Evolutionary conservation across 2,888 invertebrate genomes (phyloP), one percentile per base, ranked within the genome.

Genomic region (Platycheirus rosarum): DNA sequence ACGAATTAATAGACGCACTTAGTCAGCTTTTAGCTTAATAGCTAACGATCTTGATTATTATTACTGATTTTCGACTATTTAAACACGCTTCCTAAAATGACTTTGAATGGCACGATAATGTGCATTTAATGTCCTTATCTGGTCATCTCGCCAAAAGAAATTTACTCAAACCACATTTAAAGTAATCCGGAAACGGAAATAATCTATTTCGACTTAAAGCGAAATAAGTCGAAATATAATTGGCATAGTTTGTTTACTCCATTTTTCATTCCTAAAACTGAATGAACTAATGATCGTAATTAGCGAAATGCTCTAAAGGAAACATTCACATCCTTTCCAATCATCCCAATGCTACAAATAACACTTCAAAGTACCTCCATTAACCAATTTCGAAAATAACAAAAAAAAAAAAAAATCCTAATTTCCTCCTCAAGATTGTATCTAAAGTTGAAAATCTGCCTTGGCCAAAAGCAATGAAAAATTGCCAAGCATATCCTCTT

Each of bases 221-320:
- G 8, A 60, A 53, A 53, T 35, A 51, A 4, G 3, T 18, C 9
- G 8, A 60, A 51, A 60, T 20, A 32, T 75, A 60, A 75, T 53
- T 60, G 42, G 26, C 51, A 53, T n/a, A n/a, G n/a, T 66, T 78
- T 42, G 62, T 26, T 57, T 32, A 44, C 32, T 46, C 35, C 57
- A 60, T 51, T 60, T 3, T 14, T 32, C 63, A 51, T 63, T 49
- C 13, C 11, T 11, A n/a, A 23, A 40, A 16, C n/a, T n/a, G n/a
- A n/a, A n/a, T n/a, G n/a, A n/a, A 20, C 32, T 73, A 78, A 79
- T 68, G 62, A 62, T 63, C 62, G 68, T 18, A 74, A 68, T 74
- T 73, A 79, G 62, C 62, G 35, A 55, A 62, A 48, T 23, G 11
- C 13, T 40, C n/a, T 13, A 40, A n/a, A 40, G 13, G 6, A 23